phyloP scores from a whole-genome alignment of 2,113 vertebrate genomes.

The Psephotus haematonotus region DNA sequence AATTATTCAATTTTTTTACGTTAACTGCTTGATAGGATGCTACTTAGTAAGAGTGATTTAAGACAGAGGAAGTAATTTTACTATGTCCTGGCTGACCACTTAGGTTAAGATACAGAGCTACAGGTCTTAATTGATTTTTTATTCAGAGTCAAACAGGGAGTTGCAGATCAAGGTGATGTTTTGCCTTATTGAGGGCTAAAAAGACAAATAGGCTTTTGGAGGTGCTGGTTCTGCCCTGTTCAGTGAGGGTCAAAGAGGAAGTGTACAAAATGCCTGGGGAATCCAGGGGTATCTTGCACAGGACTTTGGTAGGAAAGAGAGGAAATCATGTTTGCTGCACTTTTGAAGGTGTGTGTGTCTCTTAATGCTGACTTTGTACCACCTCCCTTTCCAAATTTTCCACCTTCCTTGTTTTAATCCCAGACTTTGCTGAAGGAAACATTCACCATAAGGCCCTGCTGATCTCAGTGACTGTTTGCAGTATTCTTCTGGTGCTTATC shows the following conservation, averaged over 20 bases:
- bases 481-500: constrained; percentile 85
- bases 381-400: background rate
- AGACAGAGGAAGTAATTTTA: background rate
- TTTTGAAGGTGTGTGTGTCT: background rate
- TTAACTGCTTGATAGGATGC: background rate
- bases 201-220: background rate
- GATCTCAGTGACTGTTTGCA: constrained; percentile 89
- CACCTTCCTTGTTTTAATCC: background rate
- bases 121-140: background rate
- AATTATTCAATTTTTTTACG: background rate
- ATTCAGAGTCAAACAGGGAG: background rate
- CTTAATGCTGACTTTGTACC: background rate
- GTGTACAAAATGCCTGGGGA: background rate
- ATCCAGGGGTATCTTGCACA: background rate
- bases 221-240: background rate
- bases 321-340: rapidly evolving
- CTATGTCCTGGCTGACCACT: background rate
- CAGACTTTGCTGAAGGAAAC: constrained; percentile 87
- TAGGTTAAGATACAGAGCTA: background rate
- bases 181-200: background rate
- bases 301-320: background rate
- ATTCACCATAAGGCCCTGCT: constrained; percentile 90
- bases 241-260: background rate
- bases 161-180: background rate
- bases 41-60: background rate